Conservation (phyloP, 1,140 invertebrate species). For the Drosophila sulfurigaster region DNA sequence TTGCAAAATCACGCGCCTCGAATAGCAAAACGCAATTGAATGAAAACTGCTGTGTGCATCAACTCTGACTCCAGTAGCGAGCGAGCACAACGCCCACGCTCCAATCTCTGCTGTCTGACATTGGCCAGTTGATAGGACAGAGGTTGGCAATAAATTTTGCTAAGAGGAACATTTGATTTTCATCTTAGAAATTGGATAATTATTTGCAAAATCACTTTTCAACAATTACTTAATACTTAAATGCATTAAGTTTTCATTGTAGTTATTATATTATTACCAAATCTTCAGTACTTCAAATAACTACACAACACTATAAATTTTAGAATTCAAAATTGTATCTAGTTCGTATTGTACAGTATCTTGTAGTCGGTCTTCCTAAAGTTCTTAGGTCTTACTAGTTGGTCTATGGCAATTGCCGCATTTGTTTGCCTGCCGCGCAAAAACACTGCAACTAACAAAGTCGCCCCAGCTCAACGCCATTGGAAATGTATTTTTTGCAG, state of each 20-base stretch:
- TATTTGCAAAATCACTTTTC: no score
- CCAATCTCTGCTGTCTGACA: background rate
- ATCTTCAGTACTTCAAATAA: no score
- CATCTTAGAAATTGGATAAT: no score
- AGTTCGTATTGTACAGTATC: conserved; percentile 9
- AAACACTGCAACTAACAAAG: conserved; percentile 49
- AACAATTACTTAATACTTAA: no score
- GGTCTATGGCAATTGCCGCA: conserved; percentile 43
- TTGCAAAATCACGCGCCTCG: conserved; percentile 80
- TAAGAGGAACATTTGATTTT: background rate
- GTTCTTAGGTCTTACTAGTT: conserved; percentile 14
- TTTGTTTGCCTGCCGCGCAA: conserved; percentile 46
- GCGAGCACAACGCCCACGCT: background rate
- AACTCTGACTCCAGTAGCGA: conserved; percentile 1
- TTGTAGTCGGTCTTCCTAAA: background rate
- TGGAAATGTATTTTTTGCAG: conserved; percentile 37
- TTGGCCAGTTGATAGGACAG: background rate
- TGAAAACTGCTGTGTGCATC: conserved; percentile 40
- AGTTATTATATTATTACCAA: no score
- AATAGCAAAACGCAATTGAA: conserved; percentile 41
- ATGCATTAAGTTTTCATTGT: no score
- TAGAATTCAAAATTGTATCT: no score
- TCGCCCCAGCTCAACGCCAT: conserved; percentile 11
- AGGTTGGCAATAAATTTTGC: background rate
- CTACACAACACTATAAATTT: no score